Percentiles rank a stretch among this genome's conserved stretches.
Conservation (phyloP, 2,797 vertebrate genomes). For the Sparidentex hasta region DNA sequence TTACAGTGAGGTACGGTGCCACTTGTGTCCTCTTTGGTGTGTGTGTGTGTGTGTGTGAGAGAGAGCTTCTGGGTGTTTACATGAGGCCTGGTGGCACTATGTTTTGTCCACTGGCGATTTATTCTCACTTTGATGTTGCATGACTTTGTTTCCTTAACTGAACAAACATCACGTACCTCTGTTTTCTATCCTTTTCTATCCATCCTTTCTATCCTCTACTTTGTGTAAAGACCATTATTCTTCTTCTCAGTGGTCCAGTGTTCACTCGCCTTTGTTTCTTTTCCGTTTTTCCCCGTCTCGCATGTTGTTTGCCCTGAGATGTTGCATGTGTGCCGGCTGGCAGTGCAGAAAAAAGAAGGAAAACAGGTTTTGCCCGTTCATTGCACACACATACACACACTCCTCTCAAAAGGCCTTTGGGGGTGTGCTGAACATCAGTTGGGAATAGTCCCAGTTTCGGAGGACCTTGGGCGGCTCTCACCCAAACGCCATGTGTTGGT, state of each 20-base stretch:
- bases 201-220: not conserved
- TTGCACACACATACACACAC: constrained; percentile 54
- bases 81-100: constrained; percentile 20
- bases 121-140: constrained; percentile 4
- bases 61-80: constrained; percentile 22
- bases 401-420: constrained; percentile 45
- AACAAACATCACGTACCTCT: not conserved
- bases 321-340: constrained; percentile 60
- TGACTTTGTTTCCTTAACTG: constrained; percentile 3
- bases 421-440: constrained; percentile 55
- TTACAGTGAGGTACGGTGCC: constrained; percentile 70
- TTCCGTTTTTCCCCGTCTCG: constrained; percentile 18
- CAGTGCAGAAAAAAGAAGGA: constrained; percentile 26
- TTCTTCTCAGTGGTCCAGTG: constrained; percentile 4
- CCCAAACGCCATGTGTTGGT: constrained; percentile 28
- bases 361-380: constrained; percentile 66
- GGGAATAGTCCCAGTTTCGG: constrained; percentile 68
- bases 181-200: not conserved
- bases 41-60: constrained; percentile 24
- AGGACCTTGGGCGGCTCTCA: constrained; percentile 54
- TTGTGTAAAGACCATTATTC: constrained; percentile 7
- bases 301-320: constrained; percentile 63
- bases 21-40: constrained; percentile 37
- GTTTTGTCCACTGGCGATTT: constrained; percentile 4
- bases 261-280: constrained; percentile 41